These are phyloP conservation scores for Darevskia nairensis DNA, from an alignment of 2,797 vertebrate species.

Conservation along the genomic window DNA sequence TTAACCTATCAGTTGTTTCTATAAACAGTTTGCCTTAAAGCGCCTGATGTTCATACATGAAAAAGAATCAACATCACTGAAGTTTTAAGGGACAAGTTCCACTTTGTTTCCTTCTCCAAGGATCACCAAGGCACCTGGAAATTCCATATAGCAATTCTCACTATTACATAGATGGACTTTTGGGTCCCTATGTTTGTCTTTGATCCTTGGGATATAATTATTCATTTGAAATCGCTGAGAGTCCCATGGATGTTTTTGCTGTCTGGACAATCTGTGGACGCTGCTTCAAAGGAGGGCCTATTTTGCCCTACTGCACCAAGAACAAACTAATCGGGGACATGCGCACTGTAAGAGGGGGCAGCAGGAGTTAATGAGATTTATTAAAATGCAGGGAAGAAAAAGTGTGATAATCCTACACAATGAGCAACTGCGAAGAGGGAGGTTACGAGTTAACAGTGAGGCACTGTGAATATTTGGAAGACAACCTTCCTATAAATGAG, in stretches of 20 bases:
- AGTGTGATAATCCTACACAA: conserved; percentile 68
- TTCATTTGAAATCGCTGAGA: conserved; percentile 34
- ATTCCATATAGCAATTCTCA: conserved; percentile 26
- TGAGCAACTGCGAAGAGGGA: conserved; percentile 77
- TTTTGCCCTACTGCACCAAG: conserved; percentile 54
- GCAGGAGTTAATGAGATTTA: conserved; percentile 70
- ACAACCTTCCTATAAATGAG: conserved; percentile 94
- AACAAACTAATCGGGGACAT: conserved; percentile 63
- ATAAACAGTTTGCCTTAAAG: conserved; percentile 31
- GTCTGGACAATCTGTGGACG: conserved; percentile 47
- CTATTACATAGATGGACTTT: conserved; percentile 11
- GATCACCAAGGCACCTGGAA: neutral
- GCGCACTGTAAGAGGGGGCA: conserved; percentile 38
- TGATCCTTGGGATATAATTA: conserved; percentile 36
- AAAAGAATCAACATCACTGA: neutral
- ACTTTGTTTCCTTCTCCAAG: neutral
- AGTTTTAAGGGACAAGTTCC: conserved; percentile 28
- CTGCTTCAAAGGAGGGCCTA: conserved; percentile 41
- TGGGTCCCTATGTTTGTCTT: conserved; percentile 28
- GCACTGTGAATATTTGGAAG: conserved; percentile 91
- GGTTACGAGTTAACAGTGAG: conserved; percentile 88
- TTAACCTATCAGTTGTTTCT: neutral
- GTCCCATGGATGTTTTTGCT: conserved; percentile 46
- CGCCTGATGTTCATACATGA: conserved; percentile 22
- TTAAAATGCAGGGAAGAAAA: conserved; percentile 64